These are phyloP conservation scores for Andrena fulva DNA, from an alignment of 2,888 invertebrate species.

Conservation along the genomic window DNA sequence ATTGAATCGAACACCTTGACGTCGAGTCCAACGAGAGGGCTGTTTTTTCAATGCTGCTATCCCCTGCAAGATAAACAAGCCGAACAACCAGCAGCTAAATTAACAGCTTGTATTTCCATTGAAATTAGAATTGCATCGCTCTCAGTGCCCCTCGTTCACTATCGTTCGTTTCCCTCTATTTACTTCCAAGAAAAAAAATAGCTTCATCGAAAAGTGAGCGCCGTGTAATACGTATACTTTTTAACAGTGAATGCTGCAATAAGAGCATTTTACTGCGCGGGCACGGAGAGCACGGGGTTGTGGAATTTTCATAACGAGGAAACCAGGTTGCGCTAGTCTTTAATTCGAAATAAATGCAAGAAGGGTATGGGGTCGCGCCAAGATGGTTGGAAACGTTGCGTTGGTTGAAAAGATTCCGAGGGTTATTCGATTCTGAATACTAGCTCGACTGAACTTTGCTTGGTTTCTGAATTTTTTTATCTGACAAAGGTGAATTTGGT, in stretches of 20 bases:
- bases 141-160: no score
- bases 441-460: neutral
- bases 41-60: no score
- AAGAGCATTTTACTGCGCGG: neutral
- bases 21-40: no score
- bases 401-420: neutral
- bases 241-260: neutral
- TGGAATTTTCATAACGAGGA: neutral
- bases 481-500: neutral
- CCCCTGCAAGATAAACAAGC: no score
- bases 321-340: neutral
- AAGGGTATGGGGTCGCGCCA: neutral
- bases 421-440: neutral
- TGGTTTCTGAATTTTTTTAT: neutral
- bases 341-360: neutral
- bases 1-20: no score
- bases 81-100: no score
- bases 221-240: neutral
- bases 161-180: no score
- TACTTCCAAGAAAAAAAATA: no score
- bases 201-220: neutral
- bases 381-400: neutral
- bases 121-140: no score
- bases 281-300: neutral
- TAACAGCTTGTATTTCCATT: no score